A percentile compares a stretch with the other conserved stretches of the same genome.
Evolutionary conservation across 2,797 vertebrate species (phyloP).

Genomic region (Petrocephalus sullivani): DNA sequence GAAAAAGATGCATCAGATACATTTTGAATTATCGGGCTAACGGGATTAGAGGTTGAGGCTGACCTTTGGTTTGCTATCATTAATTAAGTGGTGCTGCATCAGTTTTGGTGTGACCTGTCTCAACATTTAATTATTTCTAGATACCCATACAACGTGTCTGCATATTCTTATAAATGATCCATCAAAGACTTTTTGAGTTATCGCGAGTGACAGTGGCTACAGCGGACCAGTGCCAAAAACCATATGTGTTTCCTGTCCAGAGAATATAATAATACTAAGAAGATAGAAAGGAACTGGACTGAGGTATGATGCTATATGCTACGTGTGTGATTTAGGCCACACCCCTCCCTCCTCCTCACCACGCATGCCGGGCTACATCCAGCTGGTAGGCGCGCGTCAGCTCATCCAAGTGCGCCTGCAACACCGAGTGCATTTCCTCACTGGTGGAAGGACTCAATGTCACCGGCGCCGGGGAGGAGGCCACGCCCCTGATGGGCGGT

Average conservation of each 20-base stretch:
- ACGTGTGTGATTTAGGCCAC: neutral
- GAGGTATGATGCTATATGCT: neutral
- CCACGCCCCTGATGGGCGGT: slow-evolving; percentile 82
- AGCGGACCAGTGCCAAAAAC: neutral
- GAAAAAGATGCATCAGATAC: neutral
- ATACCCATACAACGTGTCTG: neutral
- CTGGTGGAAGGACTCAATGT: slow-evolving; percentile 85
- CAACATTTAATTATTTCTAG: neutral
- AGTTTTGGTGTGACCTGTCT: neutral
- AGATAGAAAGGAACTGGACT: neutral
- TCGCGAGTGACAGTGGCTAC: neutral
- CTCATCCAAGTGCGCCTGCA: slow-evolving; percentile 89
- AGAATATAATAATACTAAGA: neutral
- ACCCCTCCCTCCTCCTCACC: slow-evolving; percentile 57
- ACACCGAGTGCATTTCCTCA: slow-evolving; percentile 92
- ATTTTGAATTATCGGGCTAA: neutral
- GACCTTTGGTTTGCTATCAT: neutral
- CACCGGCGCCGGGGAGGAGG: slow-evolving; percentile 77
- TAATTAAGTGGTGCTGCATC: neutral
- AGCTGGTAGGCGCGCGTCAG: slow-evolving; percentile 90
- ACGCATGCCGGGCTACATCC: slow-evolving; percentile 86
- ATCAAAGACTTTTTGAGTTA: neutral
- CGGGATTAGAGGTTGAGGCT: neutral
- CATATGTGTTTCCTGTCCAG: neutral
- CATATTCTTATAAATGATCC: neutral